phyloP scores from a whole-genome alignment of 2,797 vertebrate species.

The Dallia pectoralis region DNA sequence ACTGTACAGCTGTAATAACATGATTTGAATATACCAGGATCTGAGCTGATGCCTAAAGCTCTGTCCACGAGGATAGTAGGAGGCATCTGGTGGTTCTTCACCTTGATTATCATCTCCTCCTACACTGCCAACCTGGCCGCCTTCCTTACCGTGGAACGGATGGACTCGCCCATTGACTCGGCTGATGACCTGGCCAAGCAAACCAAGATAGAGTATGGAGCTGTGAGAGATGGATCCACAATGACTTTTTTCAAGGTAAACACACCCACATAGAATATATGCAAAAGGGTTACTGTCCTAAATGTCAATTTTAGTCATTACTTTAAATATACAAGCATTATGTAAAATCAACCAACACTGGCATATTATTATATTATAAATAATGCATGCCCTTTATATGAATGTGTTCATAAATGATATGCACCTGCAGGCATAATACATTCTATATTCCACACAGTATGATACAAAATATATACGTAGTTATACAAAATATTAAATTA shows the following conservation, averaged over 20 bases:
- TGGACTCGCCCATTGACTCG: slow-evolving; percentile 97
- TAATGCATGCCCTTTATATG: too few relatives aligned
- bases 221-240: slow-evolving; percentile 93
- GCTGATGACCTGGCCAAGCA: slow-evolving; percentile 97
- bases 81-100: slow-evolving; percentile 99
- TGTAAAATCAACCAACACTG: too few relatives aligned
- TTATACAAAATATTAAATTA: too few relatives aligned
- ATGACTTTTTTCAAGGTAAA: slow-evolving; percentile 99
- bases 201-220: slow-evolving; percentile 96
- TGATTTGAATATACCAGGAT: slow-evolving; percentile 74
- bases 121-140: slow-evolving; percentile 98
- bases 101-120: slow-evolving; percentile 97
- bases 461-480: too few relatives aligned
- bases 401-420: too few relatives aligned
- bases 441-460: too few relatives aligned
- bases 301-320: too few relatives aligned
- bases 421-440: too few relatives aligned
- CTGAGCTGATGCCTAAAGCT: slow-evolving; percentile 97
- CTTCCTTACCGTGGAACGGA: slow-evolving; percentile 95
- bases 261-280: neutral
- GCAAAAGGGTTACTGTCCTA: too few relatives aligned
- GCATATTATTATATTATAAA: too few relatives aligned
- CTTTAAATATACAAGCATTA: too few relatives aligned
- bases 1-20: too few relatives aligned
- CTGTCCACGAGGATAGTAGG: slow-evolving; percentile 97